Conservation (phyloP, 2,888 invertebrate species). For the Chloroclysta siterata region DNA sequence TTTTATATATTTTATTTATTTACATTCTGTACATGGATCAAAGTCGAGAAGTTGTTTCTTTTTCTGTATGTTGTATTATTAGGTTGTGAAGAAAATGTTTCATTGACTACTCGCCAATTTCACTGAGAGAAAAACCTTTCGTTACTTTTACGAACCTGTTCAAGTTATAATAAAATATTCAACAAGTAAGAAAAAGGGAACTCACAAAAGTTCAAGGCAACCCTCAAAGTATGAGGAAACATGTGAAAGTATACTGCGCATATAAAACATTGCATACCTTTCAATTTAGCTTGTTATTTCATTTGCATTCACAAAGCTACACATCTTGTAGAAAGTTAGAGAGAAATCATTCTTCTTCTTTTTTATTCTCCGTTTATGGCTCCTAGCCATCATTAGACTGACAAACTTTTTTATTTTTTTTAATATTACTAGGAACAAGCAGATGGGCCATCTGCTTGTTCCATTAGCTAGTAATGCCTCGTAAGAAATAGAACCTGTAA, state of each 20-base stretch:
- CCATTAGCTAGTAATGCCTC: no score
- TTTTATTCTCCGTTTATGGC: no score
- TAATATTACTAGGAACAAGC: no score
- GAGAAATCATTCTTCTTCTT: not conserved
- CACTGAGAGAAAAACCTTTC: not conserved
- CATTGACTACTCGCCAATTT: not conserved
- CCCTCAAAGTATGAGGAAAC: constrained; percentile 4
- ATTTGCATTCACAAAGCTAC: constrained; percentile 5
- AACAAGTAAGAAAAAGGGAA: constrained; percentile 9
- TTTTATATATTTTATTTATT: no score
- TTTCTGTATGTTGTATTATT: no score
- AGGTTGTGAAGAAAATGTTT: not conserved
- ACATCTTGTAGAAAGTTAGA: not conserved
- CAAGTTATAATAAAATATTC: not conserved
- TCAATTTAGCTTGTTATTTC: constrained; percentile 9
- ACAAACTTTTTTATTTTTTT: no score
- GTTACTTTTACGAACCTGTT: constrained; percentile 1
- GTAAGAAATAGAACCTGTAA: no score
- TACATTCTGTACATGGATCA: no score
- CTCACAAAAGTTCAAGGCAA: not conserved
- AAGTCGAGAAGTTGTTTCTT: no score
- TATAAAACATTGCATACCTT: constrained; percentile 13
- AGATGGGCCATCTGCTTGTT: no score
- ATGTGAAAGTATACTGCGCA: not conserved
- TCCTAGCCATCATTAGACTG: no score